phyloP scores from a whole-genome alignment of 2,113 vertebrate species.

The Heloderma charlesbogerti region DNA sequence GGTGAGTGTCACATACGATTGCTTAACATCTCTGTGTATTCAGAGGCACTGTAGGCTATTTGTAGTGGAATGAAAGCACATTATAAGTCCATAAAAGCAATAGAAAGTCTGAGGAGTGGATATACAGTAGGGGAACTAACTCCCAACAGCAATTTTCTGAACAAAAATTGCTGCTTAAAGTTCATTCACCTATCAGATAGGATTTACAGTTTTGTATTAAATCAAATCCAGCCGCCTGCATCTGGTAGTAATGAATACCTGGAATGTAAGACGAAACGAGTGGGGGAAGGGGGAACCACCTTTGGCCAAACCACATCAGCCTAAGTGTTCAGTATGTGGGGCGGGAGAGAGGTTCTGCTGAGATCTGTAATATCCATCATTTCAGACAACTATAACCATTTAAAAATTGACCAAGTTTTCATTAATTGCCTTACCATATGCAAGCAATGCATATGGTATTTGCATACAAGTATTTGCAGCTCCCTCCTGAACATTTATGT shows the following conservation, averaged over 20 bases:
- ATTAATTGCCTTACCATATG: constrained; percentile 56
- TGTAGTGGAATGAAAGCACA: constrained; percentile 27
- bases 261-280: constrained; percentile 13
- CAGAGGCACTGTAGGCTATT: constrained; percentile 34
- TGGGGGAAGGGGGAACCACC: constrained; percentile 1
- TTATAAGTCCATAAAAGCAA: constrained; percentile 39
- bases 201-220: constrained; percentile 36
- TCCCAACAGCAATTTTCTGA: constrained; percentile 51
- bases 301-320: constrained; percentile 20
- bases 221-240: constrained; percentile 1
- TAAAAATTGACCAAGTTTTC: constrained; percentile 60
- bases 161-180: constrained; percentile 52
- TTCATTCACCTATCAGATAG: constrained; percentile 46
- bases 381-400: constrained; percentile 55
- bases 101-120: constrained; percentile 19
- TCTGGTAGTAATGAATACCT: constrained; percentile 41
- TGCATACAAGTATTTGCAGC: neutral
- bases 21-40: constrained; percentile 33
- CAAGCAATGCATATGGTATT: neutral
- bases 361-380: constrained; percentile 41
- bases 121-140: constrained; percentile 40
- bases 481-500: neutral
- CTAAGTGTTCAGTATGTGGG: constrained; percentile 2
- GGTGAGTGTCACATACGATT: neutral
- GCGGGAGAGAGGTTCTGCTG: constrained; percentile 42